These are phyloP conservation scores for Anhinga rufa DNA, from an alignment of 2,113 vertebrate genomes.

Conservation along the genomic window DNA sequence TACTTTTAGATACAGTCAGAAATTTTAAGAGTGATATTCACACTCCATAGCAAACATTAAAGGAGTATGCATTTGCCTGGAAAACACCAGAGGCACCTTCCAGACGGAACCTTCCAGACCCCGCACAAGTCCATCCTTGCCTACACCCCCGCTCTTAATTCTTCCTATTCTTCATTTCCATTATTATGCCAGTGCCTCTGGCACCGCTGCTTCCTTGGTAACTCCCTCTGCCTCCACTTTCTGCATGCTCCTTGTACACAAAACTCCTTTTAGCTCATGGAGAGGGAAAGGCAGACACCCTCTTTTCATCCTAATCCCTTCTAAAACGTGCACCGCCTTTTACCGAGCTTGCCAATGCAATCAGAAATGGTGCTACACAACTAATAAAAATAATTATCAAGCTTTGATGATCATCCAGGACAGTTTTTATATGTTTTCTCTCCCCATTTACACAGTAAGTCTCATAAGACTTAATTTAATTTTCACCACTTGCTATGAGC, in stretches of 20 bases:
- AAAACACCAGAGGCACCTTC: neutral
- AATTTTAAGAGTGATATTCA: neutral
- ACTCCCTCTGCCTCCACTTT: neutral
- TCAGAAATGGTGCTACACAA: constrained; percentile 20
- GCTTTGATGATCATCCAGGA: constrained; percentile 30
- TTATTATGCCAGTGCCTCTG: neutral
- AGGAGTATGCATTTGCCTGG: neutral
- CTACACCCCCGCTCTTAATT: neutral
- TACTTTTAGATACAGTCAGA: neutral
- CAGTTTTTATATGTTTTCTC: neutral
- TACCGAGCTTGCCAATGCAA: constrained; percentile 15
- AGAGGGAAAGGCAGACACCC: constrained; percentile 21
- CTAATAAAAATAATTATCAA: constrained; percentile 23
- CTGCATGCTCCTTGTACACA: neutral
- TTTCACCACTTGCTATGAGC: neutral
- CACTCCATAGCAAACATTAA: neutral
- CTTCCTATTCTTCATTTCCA: neutral
- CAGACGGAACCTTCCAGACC: neutral
- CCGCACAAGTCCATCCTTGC: neutral
- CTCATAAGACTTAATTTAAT: neutral
- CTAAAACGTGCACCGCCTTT: neutral
- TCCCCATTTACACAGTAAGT: neutral
- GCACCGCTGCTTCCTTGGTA: neutral
- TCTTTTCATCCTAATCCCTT: constrained; percentile 37
- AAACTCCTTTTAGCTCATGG: neutral